These are phyloP conservation scores for Branchinecta sandiegonensis DNA, from an alignment of 2,888 invertebrate species.

Conservation along the genomic window DNA sequence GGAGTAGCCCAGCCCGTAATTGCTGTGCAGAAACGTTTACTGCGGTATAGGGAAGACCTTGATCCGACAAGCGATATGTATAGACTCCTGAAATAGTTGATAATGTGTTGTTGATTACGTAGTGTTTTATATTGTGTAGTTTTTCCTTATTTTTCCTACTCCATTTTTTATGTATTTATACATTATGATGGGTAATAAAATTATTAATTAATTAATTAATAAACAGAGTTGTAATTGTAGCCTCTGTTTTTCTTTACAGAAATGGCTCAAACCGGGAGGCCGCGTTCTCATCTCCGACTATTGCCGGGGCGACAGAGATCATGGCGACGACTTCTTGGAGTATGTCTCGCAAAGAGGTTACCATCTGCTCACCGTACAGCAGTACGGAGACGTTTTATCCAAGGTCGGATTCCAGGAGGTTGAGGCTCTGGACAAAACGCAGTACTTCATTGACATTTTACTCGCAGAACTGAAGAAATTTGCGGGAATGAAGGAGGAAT, in stretches of 20 bases:
- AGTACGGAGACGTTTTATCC: slow-evolving; percentile 35
- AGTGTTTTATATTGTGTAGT: too few species aligned
- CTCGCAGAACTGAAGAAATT: slow-evolving; percentile 36
- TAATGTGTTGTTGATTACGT: too few species aligned
- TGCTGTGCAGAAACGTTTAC: too few species aligned
- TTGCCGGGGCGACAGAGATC: slow-evolving; percentile 37
- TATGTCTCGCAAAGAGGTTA: slow-evolving; percentile 42
- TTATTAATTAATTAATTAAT: too few species aligned
- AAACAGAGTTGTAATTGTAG: too few species aligned
- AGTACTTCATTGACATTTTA: slow-evolving; percentile 38
- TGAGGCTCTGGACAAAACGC: slow-evolving; percentile 38
- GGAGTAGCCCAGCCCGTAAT: too few species aligned
- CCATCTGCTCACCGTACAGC: slow-evolving; percentile 33
- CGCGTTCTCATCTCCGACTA: slow-evolving; percentile 40
- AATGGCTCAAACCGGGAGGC: slow-evolving; percentile 41
- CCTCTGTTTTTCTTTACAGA: slow-evolving; percentile 31
- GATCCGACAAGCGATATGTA: too few species aligned
- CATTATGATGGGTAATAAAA: too few species aligned
- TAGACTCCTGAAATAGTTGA: too few species aligned
- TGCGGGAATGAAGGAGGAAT: slow-evolving; percentile 34
- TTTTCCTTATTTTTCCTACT: too few species aligned
- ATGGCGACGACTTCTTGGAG: slow-evolving; percentile 36
- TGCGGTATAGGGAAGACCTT: too few species aligned
- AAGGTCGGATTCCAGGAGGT: slow-evolving; percentile 39
- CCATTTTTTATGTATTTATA: too few species aligned